phyloP scores from a whole-genome alignment of 2,797 vertebrate species.

The Lemur catta region DNA sequence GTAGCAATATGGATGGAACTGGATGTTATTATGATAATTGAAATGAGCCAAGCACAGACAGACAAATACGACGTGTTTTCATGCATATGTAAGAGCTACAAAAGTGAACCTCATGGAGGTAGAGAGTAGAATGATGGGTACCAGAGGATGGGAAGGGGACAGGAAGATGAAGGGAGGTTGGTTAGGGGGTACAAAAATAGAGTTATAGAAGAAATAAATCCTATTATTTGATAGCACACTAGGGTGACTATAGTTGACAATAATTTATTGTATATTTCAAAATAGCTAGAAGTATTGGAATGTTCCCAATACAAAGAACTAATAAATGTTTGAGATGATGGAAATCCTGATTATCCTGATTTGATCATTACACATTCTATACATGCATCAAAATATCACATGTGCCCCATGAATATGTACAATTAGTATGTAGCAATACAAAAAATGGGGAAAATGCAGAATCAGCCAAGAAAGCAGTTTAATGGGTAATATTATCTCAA shows the following conservation, averaged over 20 bases:
- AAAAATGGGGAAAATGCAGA: too few species aligned
- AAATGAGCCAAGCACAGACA: neutral
- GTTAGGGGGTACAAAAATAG: neutral
- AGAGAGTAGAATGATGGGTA: neutral
- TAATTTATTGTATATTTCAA: neutral
- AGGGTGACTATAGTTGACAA: neutral
- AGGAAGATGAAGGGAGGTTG: neutral
- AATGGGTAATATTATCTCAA: too few species aligned
- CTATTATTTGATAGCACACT: neutral
- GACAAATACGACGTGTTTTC: neutral
- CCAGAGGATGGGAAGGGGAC: neutral
- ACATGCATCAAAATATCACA: neutral
- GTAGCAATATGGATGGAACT: neutral
- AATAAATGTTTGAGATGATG: neutral
- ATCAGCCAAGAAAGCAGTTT: too few species aligned
- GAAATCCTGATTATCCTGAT: neutral
- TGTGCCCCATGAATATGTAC: too few species aligned
- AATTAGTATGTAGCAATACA: too few species aligned
- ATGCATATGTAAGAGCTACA: neutral
- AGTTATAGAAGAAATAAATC: neutral
- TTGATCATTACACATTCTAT: neutral
- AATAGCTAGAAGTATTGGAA: neutral
- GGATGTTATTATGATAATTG: neutral
- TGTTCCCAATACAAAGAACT: neutral
- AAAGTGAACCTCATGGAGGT: neutral